Percentiles rank a stretch among this genome's conserved stretches.
Conservation (phyloP, 2,113 vertebrate species). For the Muntiacus reevesi region DNA sequence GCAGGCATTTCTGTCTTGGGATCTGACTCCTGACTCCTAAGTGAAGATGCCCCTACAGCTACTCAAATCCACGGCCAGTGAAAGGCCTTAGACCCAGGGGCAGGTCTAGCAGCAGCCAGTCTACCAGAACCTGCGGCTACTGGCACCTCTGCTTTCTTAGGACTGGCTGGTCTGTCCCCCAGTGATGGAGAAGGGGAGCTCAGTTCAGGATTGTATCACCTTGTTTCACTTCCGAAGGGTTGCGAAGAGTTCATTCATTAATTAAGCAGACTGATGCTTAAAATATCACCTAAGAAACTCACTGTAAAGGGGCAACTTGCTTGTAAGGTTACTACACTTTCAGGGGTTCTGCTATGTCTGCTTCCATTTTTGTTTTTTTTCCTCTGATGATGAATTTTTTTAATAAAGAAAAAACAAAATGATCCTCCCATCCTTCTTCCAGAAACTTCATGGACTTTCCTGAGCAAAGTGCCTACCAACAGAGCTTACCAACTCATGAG, state of each 20-base stretch:
- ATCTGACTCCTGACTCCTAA: background rate
- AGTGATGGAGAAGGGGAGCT: background rate
- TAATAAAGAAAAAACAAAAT: background rate
- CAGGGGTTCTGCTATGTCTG: background rate
- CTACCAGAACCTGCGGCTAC: background rate
- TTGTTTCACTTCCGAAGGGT: background rate
- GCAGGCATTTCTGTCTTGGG: background rate
- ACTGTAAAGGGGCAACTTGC: background rate
- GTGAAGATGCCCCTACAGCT: background rate
- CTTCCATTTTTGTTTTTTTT: background rate
- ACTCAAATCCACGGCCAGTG: fast-evolving
- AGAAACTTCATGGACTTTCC: background rate
- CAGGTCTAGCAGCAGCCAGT: background rate
- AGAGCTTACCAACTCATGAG: background rate
- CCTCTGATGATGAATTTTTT: background rate
- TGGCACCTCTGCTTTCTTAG: fast-evolving
- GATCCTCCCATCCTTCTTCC: background rate
- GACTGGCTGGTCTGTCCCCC: background rate
- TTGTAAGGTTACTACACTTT: background rate
- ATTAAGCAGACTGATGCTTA: background rate
- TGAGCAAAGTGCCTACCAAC: background rate
- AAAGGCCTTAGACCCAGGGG: background rate
- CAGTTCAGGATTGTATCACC: fast-evolving
- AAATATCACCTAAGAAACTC: background rate
- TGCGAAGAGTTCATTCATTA: background rate